phyloP scores from a whole-genome alignment of 2,888 invertebrate genomes.

The Dryobotodes eremita region DNA sequence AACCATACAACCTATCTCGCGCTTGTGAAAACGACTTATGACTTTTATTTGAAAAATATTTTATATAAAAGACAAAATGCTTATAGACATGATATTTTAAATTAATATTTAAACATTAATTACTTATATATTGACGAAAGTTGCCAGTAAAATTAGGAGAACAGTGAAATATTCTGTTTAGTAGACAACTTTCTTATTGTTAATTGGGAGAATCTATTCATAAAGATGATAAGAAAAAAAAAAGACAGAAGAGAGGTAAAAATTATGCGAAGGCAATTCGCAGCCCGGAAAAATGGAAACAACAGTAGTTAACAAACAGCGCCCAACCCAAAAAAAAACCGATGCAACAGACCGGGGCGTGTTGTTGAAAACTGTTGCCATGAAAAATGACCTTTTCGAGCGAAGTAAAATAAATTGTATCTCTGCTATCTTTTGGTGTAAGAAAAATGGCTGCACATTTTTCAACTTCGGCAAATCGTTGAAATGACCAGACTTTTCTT shows the following conservation, averaged over 20 bases:
- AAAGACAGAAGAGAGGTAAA: too few relatives aligned
- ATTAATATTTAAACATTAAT: neutral
- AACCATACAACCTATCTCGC: neutral
- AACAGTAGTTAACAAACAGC: constrained; percentile 17
- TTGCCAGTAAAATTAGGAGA: neutral
- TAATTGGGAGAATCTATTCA: neutral
- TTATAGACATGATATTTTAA: neutral
- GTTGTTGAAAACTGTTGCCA: constrained; percentile 71
- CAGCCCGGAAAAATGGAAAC: constrained; percentile 58
- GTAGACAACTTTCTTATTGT: neutral
- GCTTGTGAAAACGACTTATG: neutral
- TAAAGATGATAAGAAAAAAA: too few relatives aligned
- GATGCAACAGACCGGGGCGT: constrained; percentile 28
- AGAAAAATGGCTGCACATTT: constrained; percentile 63
- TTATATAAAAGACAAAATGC: neutral
- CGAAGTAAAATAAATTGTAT: constrained; percentile 76
- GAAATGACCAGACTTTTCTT: neutral
- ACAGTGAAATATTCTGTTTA: neutral
- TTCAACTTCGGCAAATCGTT: constrained; percentile 24
- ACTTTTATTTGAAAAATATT: neutral
- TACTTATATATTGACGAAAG: neutral
- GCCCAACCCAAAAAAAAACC: constrained; percentile 35
- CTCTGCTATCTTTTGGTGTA: constrained; percentile 65
- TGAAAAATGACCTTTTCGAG: constrained; percentile 74
- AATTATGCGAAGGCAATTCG: neutral